Percentiles rank a stretch among this genome's conserved stretches.
phyloP scores from a whole-genome alignment of 2,888 invertebrate species.

The Rhagium mordax region DNA sequence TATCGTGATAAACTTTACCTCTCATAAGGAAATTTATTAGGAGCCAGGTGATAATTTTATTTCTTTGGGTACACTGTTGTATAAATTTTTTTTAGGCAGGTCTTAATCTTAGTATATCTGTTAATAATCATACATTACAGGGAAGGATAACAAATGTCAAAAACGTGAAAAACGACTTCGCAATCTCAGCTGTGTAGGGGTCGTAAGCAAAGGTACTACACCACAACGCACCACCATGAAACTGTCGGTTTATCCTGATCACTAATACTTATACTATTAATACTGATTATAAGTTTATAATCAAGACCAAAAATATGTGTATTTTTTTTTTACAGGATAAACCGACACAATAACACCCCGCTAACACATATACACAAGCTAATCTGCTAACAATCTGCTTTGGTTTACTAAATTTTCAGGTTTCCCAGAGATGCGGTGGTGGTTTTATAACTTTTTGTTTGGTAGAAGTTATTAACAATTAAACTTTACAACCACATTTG shows the following conservation, averaged over 20 bases:
- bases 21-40: background rate
- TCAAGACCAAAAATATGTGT: too few relatives aligned
- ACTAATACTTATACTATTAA: background rate
- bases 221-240: conserved; percentile 40
- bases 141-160: conserved; percentile 69
- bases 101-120: conserved; percentile 34
- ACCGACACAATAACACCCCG: conserved; percentile 20
- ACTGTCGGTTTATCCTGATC: conserved; percentile 45
- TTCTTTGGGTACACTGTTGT: background rate
- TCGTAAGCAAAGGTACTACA: conserved; percentile 72
- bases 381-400: conserved; percentile 32
- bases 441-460: conserved; percentile 5
- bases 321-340: conserved; percentile 17
- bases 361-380: conserved; percentile 37
- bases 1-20: too few relatives aligned
- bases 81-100: background rate
- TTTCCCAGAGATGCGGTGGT: conserved; percentile 14
- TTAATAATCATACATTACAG: conserved; percentile 65
- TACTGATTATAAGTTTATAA: too few relatives aligned
- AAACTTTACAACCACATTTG: background rate
- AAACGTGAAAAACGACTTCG: conserved; percentile 75
- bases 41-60: background rate
- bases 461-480: conserved; percentile 2
- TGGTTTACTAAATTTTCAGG: conserved; percentile 27
- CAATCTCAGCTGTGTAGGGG: conserved; percentile 77